Percentiles rank a stretch among this genome's conserved stretches.
These are phyloP conservation scores for Pentamera pediparva DNA, from an alignment of 53 echinoderm and acorn worm genomes.

Conservation along the genomic window DNA sequence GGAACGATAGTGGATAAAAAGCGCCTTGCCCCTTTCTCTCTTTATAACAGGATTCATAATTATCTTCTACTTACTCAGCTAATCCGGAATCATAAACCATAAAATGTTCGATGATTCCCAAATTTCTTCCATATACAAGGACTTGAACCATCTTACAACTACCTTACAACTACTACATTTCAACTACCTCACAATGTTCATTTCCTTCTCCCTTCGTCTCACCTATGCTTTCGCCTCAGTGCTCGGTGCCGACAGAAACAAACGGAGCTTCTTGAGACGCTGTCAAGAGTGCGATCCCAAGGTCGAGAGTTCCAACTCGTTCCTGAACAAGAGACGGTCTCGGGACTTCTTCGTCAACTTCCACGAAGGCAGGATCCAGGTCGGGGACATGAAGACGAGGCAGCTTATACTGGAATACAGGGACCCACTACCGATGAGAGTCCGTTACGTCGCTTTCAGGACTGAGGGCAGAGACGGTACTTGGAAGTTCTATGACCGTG, in stretches of 20 bases:
- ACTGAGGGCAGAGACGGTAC: not conserved
- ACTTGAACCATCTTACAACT: too few relatives aligned
- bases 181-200: too few relatives aligned
- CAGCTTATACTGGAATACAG: not conserved
- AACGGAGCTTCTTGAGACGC: not conserved
- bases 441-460: conserved; percentile 11
- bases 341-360: conserved; percentile 10
- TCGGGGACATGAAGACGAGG: conserved; percentile 14
- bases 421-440: conserved; percentile 15
- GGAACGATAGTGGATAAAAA: too few relatives aligned
- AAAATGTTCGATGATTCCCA: too few relatives aligned
- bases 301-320: not conserved
- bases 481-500: conserved; percentile 16
- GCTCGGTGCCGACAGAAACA: conserved; percentile 11
- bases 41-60: too few relatives aligned
- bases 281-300: not conserved
- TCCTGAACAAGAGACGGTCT: not conserved
- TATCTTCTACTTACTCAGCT: too few relatives aligned
- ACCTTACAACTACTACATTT: too few relatives aligned
- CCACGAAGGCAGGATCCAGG: conserved; percentile 13
- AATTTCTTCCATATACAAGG: too few relatives aligned
- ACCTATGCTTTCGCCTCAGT: too few relatives aligned
- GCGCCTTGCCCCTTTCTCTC: too few relatives aligned
- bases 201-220: too few relatives aligned
- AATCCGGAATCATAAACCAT: too few relatives aligned